These are phyloP conservation scores for Tauraco hartlaubi DNA, from an alignment of 2,797 vertebrate species.

Conservation along the genomic window DNA sequence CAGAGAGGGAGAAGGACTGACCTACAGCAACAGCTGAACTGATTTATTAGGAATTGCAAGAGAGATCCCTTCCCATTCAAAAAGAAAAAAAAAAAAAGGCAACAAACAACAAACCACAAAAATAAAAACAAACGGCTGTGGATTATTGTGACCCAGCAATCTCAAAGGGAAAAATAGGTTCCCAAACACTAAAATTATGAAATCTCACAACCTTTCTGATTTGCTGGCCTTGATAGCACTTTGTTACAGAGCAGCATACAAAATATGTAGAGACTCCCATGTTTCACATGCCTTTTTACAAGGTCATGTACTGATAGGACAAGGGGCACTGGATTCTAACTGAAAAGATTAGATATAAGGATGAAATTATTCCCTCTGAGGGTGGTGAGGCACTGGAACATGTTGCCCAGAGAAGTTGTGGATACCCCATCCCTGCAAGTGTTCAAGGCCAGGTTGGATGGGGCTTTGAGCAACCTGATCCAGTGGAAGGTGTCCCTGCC, in stretches of 20 bases:
- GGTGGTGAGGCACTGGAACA: too few relatives aligned
- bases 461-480: too few relatives aligned
- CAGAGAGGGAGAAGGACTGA: not conserved
- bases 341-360: too few relatives aligned
- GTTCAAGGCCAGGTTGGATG: too few relatives aligned
- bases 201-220: not conserved
- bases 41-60: not conserved
- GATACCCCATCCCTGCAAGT: too few relatives aligned
- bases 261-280: not conserved
- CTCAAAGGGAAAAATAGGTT: not conserved
- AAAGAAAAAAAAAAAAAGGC: not conserved
- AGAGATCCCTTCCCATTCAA: not conserved
- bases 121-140: not conserved
- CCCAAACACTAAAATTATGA: not conserved
- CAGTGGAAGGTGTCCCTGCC: too few relatives aligned
- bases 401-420: too few relatives aligned
- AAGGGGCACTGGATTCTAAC: too few relatives aligned
- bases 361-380: too few relatives aligned
- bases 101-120: not conserved
- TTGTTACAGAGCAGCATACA: not conserved
- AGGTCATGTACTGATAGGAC: too few relatives aligned
- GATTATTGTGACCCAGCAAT: not conserved
- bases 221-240: not conserved
- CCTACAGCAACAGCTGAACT: not conserved
- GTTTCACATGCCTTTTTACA: too few relatives aligned